phyloP scores from a whole-genome alignment of 2,888 invertebrate genomes.

The Hanleya hanleyi region DNA sequence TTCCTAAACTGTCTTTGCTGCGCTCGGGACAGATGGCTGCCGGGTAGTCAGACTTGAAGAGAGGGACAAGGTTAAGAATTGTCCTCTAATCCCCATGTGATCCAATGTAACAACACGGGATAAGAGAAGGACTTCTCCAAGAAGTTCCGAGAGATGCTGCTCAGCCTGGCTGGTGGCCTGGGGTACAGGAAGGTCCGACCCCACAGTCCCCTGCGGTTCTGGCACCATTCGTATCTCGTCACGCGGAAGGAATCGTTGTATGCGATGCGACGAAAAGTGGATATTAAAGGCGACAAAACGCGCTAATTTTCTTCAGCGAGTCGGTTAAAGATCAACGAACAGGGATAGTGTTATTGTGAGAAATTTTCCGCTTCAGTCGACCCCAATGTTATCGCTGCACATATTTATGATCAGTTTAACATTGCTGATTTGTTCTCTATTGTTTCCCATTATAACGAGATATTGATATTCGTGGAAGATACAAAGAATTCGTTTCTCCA shows the following conservation, averaged over 20 bases:
- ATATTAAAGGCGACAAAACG: constrained; percentile 5
- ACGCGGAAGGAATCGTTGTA: constrained; percentile 2
- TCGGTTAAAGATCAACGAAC: not conserved
- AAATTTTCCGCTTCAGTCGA: not conserved
- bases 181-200: not conserved
- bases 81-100: not conserved
- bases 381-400: not conserved
- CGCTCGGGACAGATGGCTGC: not conserved
- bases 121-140: not conserved
- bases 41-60: not conserved
- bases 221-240: not conserved
- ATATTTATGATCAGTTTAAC: not conserved
- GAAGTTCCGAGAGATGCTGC: not conserved
- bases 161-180: not conserved
- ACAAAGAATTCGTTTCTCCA: too few species aligned
- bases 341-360: not conserved
- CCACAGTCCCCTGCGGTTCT: not conserved
- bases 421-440: not conserved
- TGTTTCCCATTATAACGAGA: not conserved
- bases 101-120: not conserved
- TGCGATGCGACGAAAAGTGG: constrained; percentile 4
- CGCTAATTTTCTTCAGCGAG: not conserved
- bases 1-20: not conserved
- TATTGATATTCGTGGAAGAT: not conserved
- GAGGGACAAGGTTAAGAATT: not conserved